These are phyloP conservation scores for Anodontia alba DNA, from an alignment of 2,888 invertebrate genomes.

Conservation along the genomic window DNA sequence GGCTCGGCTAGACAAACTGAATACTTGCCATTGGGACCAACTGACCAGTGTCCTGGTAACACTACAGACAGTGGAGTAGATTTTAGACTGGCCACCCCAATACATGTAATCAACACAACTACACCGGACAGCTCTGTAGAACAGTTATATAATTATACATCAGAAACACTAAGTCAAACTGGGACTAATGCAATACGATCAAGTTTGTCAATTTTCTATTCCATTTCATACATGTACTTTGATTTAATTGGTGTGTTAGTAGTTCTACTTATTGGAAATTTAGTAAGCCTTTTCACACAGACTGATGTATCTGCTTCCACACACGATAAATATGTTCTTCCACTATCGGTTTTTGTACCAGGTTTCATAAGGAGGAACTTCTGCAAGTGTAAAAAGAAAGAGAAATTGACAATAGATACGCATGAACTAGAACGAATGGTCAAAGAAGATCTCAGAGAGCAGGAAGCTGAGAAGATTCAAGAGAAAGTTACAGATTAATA, in stretches of 20 bases:
- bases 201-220: not conserved
- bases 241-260: not conserved
- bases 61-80: not conserved
- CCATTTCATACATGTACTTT: constrained; percentile 22
- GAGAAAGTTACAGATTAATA: too few relatives aligned
- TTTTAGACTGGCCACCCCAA: not conserved
- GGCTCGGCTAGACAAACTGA: constrained; percentile 12
- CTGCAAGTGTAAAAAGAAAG: not conserved
- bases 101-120: not conserved
- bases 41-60: not conserved
- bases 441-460: too few relatives aligned
- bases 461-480: too few relatives aligned
- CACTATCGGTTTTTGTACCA: not conserved
- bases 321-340: not conserved
- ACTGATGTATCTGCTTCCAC: not conserved
- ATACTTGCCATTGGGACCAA: constrained; percentile 28
- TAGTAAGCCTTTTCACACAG: constrained; percentile 1
- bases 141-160: not conserved
- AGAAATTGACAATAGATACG: not conserved
- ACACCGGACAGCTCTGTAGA: not conserved
- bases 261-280: not conserved
- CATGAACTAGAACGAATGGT: not conserved
- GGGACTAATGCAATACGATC: not conserved
- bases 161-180: not conserved
- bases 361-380: not conserved